Evolutionary conservation across 2,888 invertebrate genomes (phyloP).

Genomic region (Drosophila antonietae): DNA sequence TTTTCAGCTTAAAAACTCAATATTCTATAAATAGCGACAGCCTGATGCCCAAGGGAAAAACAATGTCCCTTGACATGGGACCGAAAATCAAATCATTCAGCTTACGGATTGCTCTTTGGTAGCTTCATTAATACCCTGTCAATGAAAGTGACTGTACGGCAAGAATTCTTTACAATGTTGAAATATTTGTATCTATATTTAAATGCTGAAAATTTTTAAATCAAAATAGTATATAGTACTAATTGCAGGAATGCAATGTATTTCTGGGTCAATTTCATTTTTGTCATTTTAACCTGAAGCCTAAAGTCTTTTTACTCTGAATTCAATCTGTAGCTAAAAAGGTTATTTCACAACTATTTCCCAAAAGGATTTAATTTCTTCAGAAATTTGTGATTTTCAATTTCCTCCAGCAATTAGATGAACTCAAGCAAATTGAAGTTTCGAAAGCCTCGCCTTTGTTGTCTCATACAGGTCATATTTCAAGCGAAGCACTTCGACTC

Average conservation of each 20-base stretch:
- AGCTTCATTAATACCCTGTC: conserved; percentile 2
- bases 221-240: too few relatives aligned
- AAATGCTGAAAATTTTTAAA: too few relatives aligned
- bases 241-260: too few relatives aligned
- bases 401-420: neutral
- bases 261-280: too few relatives aligned
- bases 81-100: conserved; percentile 6
- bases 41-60: neutral
- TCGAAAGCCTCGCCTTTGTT: neutral
- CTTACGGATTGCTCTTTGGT: neutral
- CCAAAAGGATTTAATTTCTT: neutral
- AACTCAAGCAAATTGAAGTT: neutral
- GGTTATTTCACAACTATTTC: neutral
- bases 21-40: conserved; percentile 44
- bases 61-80: conserved; percentile 1
- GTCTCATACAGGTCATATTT: neutral
- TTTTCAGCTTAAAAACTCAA: conserved; percentile 1
- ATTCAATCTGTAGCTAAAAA: neutral
- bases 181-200: too few relatives aligned
- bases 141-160: neutral
- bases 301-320: neutral
- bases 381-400: neutral
- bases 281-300: neutral
- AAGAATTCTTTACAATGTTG: too few relatives aligned
- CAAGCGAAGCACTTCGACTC: neutral